These are phyloP conservation scores for Xanthostigma xanthostigma DNA, from an alignment of 2,888 invertebrate genomes.

Conservation along the genomic window DNA sequence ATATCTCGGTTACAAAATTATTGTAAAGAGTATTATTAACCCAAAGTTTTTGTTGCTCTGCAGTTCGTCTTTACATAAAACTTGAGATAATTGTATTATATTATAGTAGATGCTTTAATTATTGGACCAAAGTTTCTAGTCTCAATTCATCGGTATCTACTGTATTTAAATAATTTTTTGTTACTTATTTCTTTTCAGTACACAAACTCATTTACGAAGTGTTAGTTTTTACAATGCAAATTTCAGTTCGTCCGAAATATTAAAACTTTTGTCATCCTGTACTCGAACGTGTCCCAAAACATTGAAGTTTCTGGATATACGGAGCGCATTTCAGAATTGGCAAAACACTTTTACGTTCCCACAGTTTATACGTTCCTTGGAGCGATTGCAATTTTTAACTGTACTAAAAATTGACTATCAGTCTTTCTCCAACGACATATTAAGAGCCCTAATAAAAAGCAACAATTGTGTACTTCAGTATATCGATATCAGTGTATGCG, in stretches of 20 bases:
- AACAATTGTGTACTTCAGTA: constrained; percentile 22
- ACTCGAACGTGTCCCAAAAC: constrained; percentile 22
- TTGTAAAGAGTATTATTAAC: not conserved
- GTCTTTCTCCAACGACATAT: constrained; percentile 27
- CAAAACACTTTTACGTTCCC: constrained; percentile 19
- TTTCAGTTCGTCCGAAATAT: constrained; percentile 28
- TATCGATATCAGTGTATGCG: constrained; percentile 28
- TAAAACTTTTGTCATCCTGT: constrained; percentile 28
- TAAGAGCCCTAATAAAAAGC: constrained; percentile 27
- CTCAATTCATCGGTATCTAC: too few species aligned
- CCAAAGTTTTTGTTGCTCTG: not conserved
- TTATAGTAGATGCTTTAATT: constrained; percentile 5
- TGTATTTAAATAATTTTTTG: too few species aligned
- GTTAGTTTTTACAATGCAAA: constrained; percentile 30
- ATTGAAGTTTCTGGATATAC: constrained; percentile 27
- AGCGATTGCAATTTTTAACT: constrained; percentile 25
- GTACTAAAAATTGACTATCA: constrained; percentile 31
- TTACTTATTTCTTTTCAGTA: constrained; percentile 18
- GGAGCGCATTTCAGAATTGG: constrained; percentile 30
- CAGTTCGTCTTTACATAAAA: not conserved
- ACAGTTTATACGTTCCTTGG: constrained; percentile 20
- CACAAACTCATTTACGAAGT: constrained; percentile 26
- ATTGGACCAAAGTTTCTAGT: not conserved
- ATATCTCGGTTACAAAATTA: too few species aligned
- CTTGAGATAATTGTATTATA: too few species aligned